Evolutionary conservation across 1,140 invertebrate species (phyloP), one percentile per base, ranked within the genome.

Genomic region (Bombus confusus): DNA sequence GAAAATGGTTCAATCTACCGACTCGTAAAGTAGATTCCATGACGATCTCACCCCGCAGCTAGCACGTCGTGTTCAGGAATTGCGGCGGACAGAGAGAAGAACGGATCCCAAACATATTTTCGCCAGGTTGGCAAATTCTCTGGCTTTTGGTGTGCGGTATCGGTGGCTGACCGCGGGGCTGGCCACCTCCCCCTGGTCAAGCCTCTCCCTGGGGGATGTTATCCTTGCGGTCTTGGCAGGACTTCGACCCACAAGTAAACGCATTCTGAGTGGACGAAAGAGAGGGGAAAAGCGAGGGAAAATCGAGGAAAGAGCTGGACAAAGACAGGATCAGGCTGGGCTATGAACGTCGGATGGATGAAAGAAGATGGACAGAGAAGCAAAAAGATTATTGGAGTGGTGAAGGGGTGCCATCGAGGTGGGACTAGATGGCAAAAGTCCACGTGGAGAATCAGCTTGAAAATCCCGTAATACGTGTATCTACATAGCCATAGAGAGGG

Each of bases 41-140:
- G 89, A 80, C 91, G 91, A 89, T 92, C 91, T 90, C 85, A 69
- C 85, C 41, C 62, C 37, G 31, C 9, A 3, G 2, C 28, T 15
- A 34, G 18, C 39, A 52, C 39, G 8, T 31, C 57, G 68, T 73
- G 79, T 34, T 34, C 79, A 34, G 57, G 62, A 34, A 83, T 83
- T 41, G 62, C 76, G 52, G 34, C n/a, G 25, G 10, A 75, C 34
- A 28, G 71, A 41, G 80, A 57, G 72, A 66, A 25, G 22, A 37
- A 79, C 82, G 85, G 93, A 93, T 94, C 93, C 93, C 91, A 92
- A 94, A 93, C 92, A 95, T 94, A 95, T 95, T 95, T 94, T 93
- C 91, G 93, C 93, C 88, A 92, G 92, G 93, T 95, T 95, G 93
- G 94, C 94, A 90, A 93, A 94, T 94, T 94, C 91, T 87, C 92